These are phyloP conservation scores for Etheostoma perlongum DNA, from an alignment of 2,797 vertebrate genomes.

Conservation along the genomic window DNA sequence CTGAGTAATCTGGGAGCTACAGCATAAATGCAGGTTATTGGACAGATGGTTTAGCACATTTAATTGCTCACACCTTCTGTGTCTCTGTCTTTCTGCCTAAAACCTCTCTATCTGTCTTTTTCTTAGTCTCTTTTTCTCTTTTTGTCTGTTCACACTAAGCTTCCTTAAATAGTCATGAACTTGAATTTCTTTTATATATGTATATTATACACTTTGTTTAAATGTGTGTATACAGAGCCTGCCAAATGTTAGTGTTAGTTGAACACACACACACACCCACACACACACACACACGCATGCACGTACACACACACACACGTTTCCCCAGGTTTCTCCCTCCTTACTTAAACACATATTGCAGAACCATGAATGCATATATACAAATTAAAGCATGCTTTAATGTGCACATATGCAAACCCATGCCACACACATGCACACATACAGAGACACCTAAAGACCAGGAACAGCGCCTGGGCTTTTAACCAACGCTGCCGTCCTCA, in stretches of 20 bases:
- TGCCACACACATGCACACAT: conserved; percentile 1
- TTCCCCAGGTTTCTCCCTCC: neutral
- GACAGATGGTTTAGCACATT: conserved; percentile 95
- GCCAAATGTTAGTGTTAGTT: conserved; percentile 3
- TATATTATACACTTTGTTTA: neutral
- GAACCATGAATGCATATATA: conserved; percentile 30
- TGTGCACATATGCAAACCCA: conserved; percentile 49
- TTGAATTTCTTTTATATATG: neutral
- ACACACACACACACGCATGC: neutral
- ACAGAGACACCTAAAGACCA: conserved; percentile 29
- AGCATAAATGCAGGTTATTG: conserved; percentile 92
- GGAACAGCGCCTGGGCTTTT: conserved; percentile 47
- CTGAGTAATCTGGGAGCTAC: conserved; percentile 92
- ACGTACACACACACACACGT: neutral
- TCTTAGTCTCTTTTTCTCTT: conserved; percentile 17
- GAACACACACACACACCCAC: neutral
- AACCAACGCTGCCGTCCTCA: conserved; percentile 58
- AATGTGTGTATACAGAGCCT: neutral
- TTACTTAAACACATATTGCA: conserved; percentile 19
- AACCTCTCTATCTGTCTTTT: conserved; percentile 30
- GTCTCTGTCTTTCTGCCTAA: conserved; percentile 46
- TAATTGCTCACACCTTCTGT: conserved; percentile 95
- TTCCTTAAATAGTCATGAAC: conserved; percentile 23
- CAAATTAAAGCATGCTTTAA: conserved; percentile 23
- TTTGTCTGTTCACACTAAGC: conserved; percentile 9